Conservation (phyloP, 2,797 vertebrate species). For the Sebastes diaconus region DNA sequence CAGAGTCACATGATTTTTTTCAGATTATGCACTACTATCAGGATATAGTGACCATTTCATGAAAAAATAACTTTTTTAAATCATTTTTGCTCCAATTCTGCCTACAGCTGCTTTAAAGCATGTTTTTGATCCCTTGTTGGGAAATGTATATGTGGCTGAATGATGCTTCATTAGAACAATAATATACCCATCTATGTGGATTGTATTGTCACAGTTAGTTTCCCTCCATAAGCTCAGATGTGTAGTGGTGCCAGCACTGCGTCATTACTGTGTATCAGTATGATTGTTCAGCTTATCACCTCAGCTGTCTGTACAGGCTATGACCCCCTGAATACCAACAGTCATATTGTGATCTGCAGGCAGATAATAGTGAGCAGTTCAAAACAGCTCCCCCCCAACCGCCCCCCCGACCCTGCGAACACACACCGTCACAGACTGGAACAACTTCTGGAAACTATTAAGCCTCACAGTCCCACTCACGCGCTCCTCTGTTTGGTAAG, state of each 20-base stretch:
- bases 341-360: conserved; percentile 24
- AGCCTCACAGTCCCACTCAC: conserved; percentile 39
- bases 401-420: conserved; percentile 31
- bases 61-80: too few species aligned
- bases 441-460: conserved; percentile 81
- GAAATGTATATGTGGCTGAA: background rate
- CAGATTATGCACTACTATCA: too few species aligned
- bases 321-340: conserved; percentile 6
- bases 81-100: too few species aligned
- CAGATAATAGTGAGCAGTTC: conserved; percentile 25
- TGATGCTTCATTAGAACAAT: background rate
- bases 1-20: too few species aligned
- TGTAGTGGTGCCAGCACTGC: conserved; percentile 13
- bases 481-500: conserved; percentile 43
- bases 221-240: background rate
- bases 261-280: background rate
- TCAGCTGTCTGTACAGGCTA: background rate
- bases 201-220: background rate
- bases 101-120: background rate
- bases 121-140: background rate
- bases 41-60: too few species aligned
- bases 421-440: conserved; percentile 49
- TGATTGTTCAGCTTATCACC: background rate
- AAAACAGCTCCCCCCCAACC: background rate
- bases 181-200: background rate